Base-by-base conservation (phyloP, 2,888 invertebrate genomes). In the Brassicogethes aeneus region DNA sequence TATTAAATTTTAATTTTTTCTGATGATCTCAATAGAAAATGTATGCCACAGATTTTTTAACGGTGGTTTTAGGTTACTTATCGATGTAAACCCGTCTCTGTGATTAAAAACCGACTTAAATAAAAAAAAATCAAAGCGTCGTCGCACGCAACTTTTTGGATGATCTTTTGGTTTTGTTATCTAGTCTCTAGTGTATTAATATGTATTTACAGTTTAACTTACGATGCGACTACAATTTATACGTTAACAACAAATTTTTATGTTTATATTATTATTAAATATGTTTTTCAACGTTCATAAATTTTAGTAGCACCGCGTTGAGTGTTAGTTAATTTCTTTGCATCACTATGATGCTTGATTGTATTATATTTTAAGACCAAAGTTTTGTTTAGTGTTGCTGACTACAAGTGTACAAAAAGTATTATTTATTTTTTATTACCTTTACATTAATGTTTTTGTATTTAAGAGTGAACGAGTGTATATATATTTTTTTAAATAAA, bases 151-250 rank as follows among this genome's bases (percentile, higher is more conserved):
- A n/a, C 14, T 32, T 5, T 32, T 32, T 32, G 13, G 14, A 32
- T 32, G 10, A 32, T 32, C 41, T 44, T 53, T 54, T 47, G 46
- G 46, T 50, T 59, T 60, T 60, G 61, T 61, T 61, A 60, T 61
- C 61, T 61, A 61, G 61, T 61, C 61, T 58, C 54, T 61, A 60
- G 53, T 53, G 55, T 56, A 53, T 46, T 56, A 53, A 40, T 39
- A 15, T 35, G 15, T 15, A 16, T 35, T 14, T 32, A 12, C 12
- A 23, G 7, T 32, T 10, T 32, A 32, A 32, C 12, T 32, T 32
- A 32, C 5, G 15, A 8, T 35, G 15, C 14, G 33, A 33, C 33
- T 7, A 33, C 5, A 12, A 5, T 33, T 33, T 43, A 35, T 37
- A 43, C 36, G 39, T 43, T 39, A 33, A 23, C 10, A 23, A 23